Percentiles rank a stretch among this genome's conserved stretches.
These are phyloP conservation scores for Mythimna albipuncta DNA, from an alignment of 2,888 invertebrate species.

Conservation along the genomic window DNA sequence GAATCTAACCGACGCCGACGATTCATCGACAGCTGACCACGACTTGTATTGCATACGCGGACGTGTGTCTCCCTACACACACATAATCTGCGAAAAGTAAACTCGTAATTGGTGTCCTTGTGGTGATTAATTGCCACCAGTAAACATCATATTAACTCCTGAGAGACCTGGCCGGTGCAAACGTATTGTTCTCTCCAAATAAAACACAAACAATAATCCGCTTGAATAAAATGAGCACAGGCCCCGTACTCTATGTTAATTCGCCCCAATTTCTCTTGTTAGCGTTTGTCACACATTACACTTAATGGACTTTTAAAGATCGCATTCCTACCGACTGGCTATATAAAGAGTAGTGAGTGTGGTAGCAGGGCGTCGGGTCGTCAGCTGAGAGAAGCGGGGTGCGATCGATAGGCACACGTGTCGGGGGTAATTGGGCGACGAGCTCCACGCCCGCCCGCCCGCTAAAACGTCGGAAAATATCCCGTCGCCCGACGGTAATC, in stretches of 20 bases:
- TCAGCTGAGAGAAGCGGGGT: constrained; percentile 53
- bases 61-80: constrained; percentile 14
- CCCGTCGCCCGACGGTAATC: constrained; percentile 53
- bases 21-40: constrained; percentile 75
- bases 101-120: background rate
- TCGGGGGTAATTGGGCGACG: constrained; percentile 69
- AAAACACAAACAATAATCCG: constrained; percentile 11
- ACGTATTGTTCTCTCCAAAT: constrained; percentile 8
- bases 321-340: constrained; percentile 2
- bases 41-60: constrained; percentile 37
- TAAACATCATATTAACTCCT: constrained; percentile 13
- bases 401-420: constrained; percentile 76
- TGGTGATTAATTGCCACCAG: constrained; percentile 2
- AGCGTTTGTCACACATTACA: constrained; percentile 35
- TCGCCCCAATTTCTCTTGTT: constrained; percentile 1
- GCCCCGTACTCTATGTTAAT: constrained; percentile 27
- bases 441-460: constrained; percentile 47
- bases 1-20: constrained; percentile 67
- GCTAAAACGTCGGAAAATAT: constrained; percentile 58
- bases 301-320: constrained; percentile 37
- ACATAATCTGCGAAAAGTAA: constrained; percentile 7
- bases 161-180: background rate
- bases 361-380: constrained; percentile 10
- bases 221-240: constrained; percentile 20
- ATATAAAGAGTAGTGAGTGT: constrained; percentile 21